Evolutionary conservation across 2,797 vertebrate species (phyloP).

Genomic region (Ceyx erithaca): DNA sequence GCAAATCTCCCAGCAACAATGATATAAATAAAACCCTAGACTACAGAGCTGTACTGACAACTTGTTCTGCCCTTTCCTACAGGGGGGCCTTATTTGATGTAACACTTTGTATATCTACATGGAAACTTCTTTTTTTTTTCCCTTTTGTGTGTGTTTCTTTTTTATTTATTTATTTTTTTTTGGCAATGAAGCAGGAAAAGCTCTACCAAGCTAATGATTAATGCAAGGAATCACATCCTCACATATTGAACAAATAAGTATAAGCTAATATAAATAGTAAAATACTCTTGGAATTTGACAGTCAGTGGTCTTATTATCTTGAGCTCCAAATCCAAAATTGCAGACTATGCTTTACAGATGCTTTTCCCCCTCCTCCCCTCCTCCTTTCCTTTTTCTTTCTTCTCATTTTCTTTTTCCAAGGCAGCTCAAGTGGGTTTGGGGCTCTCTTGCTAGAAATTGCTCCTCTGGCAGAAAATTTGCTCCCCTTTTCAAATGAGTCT

Average conservation of each 20-base stretch:
- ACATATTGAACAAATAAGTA: constrained; percentile 74
- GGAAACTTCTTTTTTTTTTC: neutral
- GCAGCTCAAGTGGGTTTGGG: neutral
- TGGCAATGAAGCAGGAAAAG: constrained; percentile 60
- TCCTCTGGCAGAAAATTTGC: constrained; percentile 26
- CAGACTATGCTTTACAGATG: constrained; percentile 68
- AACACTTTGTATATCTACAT: neutral
- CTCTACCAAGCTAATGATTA: constrained; percentile 64
- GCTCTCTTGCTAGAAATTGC: constrained; percentile 8
- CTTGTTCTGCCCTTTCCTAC: constrained; percentile 17
- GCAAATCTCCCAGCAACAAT: constrained; percentile 55
- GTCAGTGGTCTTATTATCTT: constrained; percentile 57
- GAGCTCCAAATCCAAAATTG: constrained; percentile 56
- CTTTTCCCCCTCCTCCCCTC: neutral
- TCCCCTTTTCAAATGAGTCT: constrained; percentile 39
- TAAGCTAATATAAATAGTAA: constrained; percentile 70
- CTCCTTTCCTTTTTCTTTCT: neutral
- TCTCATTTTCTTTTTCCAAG: neutral
- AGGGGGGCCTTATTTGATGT: neutral
- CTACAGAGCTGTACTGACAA: neutral
- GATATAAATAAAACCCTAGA: constrained; percentile 56
- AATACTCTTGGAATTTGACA: constrained; percentile 66
- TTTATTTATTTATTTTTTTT: neutral
- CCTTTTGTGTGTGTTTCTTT: neutral
- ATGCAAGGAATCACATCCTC: constrained; percentile 63